A percentile compares a stretch with the other conserved stretches of the same genome.
These are phyloP conservation scores for Enoplosus armatus DNA, from an alignment of 2,797 vertebrate species.

Conservation along the genomic window DNA sequence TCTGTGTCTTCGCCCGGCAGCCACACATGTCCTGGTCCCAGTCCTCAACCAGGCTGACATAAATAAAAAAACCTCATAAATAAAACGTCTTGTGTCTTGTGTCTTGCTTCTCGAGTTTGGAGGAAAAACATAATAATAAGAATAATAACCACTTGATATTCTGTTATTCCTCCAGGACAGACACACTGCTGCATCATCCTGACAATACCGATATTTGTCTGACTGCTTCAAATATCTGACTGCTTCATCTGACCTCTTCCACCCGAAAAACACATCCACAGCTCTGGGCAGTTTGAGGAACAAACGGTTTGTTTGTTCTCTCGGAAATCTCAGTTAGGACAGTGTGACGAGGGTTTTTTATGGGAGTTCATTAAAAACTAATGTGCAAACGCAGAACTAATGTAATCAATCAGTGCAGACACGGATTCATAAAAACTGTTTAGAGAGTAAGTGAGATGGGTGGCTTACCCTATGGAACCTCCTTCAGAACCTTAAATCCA, in stretches of 20 bases:
- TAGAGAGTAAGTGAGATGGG: too few relatives aligned
- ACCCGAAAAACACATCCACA: background rate
- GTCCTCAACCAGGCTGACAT: background rate
- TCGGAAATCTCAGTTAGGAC: background rate
- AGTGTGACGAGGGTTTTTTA: background rate
- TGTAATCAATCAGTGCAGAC: background rate
- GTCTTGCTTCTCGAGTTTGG: background rate
- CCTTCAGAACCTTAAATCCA: background rate
- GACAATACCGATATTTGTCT: constrained; percentile 37
- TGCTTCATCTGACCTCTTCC: constrained; percentile 32
- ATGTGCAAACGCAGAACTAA: background rate
- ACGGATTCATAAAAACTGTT: too few relatives aligned
- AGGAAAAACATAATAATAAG: background rate
- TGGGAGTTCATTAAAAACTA: background rate
- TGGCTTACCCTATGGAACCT: background rate
- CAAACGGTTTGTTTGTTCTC: constrained; percentile 21
- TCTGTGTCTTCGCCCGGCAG: background rate
- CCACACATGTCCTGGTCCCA: constrained; percentile 3
- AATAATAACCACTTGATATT: background rate
- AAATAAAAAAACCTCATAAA: background rate
- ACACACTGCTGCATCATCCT: background rate
- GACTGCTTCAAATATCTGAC: constrained; percentile 16
- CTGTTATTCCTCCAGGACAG: constrained; percentile 26
- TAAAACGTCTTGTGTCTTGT: constrained; percentile 6
- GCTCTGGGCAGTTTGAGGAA: background rate